phyloP scores from a whole-genome alignment of 2,888 invertebrate genomes.

The Malacosoma neustria region DNA sequence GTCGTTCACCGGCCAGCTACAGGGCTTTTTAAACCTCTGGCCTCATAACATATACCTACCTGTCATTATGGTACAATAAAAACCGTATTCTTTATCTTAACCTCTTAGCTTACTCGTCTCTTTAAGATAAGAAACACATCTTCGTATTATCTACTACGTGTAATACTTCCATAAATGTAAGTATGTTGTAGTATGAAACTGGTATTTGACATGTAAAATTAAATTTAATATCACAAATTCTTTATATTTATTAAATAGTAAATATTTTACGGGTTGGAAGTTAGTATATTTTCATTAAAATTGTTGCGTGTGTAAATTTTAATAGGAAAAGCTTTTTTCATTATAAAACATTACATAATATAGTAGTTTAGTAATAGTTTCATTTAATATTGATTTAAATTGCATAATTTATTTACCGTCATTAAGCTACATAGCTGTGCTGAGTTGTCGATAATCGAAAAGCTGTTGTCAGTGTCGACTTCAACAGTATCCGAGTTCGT shows the following conservation, averaged over 20 bases:
- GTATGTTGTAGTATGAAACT: no score
- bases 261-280: no score
- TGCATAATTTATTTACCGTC: neutral
- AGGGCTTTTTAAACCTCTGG: constrained; percentile 1
- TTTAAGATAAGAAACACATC: neutral
- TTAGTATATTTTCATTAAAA: no score
- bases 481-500: constrained; percentile 50
- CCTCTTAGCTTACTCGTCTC: neutral
- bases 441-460: constrained; percentile 48
- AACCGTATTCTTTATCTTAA: neutral
- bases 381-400: no score
- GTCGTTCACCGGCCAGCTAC: neutral
- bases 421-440: constrained; percentile 27
- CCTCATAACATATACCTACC: neutral
- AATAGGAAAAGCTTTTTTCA: no score
- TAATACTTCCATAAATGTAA: no score
- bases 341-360: no score
- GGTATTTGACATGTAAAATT: no score
- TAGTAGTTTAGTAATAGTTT: no score
- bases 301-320: no score
- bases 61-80: neutral
- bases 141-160: neutral
- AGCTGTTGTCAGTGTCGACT: constrained; percentile 52
- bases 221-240: no score
- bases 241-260: no score